Evolutionary conservation across 2,113 vertebrate species (phyloP).

Genomic region (Bothrops jararaca): DNA sequence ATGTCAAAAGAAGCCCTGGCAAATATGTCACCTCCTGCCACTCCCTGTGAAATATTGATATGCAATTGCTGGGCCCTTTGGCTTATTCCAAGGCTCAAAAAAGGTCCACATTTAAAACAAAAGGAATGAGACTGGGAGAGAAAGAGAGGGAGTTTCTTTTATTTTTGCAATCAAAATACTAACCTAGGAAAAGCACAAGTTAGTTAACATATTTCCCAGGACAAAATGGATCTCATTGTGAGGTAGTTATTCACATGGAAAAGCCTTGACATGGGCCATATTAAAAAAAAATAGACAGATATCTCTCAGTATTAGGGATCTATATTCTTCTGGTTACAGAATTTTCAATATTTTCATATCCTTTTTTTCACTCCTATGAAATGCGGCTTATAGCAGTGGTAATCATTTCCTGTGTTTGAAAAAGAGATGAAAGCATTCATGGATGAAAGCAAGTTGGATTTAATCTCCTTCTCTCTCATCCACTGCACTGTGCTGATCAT

Average conservation of each 20-base stretch:
- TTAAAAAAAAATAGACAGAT: constrained; percentile 67
- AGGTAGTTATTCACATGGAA: constrained; percentile 64
- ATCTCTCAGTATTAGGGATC: constrained; percentile 71
- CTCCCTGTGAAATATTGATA: background rate
- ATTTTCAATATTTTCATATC: constrained; percentile 86
- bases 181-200: constrained; percentile 50
- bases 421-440: constrained; percentile 94
- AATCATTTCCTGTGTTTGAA: constrained; percentile 88
- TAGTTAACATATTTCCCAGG: constrained; percentile 57
- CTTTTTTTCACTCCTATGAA: constrained; percentile 80
- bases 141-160: constrained; percentile 19
- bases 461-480: constrained; percentile 89
- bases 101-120: background rate
- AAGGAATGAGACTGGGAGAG: background rate
- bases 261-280: constrained; percentile 69
- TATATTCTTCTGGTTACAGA: constrained; percentile 78
- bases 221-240: constrained; percentile 54
- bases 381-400: constrained; percentile 81
- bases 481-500: constrained; percentile 82
- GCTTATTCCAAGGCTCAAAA: constrained; percentile 10
- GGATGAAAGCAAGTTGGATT: constrained; percentile 96
- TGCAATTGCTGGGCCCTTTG: background rate
- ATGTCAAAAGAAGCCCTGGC: background rate
- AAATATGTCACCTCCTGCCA: background rate
- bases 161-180: constrained; percentile 46